These are phyloP conservation scores for Cossypha caffra DNA, from an alignment of 2,797 vertebrate species.

Conservation along the genomic window DNA sequence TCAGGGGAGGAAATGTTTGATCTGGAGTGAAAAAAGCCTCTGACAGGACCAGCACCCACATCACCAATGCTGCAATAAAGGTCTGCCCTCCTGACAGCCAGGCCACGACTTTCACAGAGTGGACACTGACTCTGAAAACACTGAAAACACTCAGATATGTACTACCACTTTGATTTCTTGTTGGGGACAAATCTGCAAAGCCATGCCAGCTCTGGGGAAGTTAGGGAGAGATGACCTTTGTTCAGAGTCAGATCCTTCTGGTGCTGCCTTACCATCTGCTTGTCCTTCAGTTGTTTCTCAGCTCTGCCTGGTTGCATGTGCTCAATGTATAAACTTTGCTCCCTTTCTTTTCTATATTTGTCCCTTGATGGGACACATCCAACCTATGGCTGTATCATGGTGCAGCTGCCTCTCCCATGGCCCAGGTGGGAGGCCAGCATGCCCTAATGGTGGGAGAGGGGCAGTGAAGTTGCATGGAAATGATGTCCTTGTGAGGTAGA, in stretches of 20 bases:
- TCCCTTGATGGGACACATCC: accelerated
- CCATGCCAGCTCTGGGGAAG: not conserved
- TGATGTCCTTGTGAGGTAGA: not conserved
- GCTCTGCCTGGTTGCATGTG: not conserved
- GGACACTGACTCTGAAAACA: not conserved
- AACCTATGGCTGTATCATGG: accelerated
- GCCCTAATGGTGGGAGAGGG: accelerated
- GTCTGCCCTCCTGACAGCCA: not conserved
- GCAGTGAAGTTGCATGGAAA: not conserved
- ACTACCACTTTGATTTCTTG: not conserved
- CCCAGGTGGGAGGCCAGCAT: accelerated
- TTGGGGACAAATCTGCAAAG: not conserved
- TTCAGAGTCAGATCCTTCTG: not conserved
- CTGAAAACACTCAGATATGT: not conserved
- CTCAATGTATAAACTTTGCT: not conserved
- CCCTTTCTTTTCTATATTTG: not conserved
- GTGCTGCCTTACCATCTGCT: not conserved
- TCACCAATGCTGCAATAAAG: accelerated
- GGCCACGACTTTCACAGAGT: not conserved
- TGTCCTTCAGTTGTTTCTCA: not conserved
- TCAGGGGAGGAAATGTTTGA: not conserved
- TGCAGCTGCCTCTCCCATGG: not conserved
- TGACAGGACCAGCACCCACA: not conserved
- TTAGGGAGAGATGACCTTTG: not conserved
- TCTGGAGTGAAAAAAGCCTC: not conserved